Percentiles rank a stretch among this genome's conserved stretches.
Conservation (phyloP, 2,113 vertebrate genomes). For the Motacilla tschutschensis region DNA sequence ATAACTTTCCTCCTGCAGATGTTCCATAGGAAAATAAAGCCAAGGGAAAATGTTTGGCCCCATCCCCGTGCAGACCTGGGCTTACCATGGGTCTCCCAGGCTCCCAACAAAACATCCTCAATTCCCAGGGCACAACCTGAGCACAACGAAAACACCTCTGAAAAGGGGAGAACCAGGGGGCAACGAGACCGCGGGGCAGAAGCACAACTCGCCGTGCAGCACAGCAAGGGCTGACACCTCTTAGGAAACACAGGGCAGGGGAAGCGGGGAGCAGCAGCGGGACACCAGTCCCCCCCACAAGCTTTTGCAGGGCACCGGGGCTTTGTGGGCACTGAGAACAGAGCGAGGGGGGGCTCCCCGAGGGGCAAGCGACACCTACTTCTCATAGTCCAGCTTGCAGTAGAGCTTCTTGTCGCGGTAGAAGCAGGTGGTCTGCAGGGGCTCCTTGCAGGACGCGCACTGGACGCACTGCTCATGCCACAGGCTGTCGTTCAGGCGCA, state of each 20-base stretch:
- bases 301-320: not conserved
- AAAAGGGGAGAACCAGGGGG: not conserved
- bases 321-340: accelerated
- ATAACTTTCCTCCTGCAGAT: not conserved
- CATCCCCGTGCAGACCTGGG: accelerated
- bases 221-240: not conserved
- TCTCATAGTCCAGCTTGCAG: constrained; percentile 91
- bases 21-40: not conserved
- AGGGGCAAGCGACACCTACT: constrained; percentile 76
- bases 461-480: constrained; percentile 95
- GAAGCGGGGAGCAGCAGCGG: accelerated
- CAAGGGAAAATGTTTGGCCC: accelerated
- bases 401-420: constrained; percentile 91
- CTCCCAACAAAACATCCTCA: not conserved
- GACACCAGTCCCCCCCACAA: accelerated
- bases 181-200: accelerated
- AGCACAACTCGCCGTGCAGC: not conserved
- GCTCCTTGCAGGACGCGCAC: constrained; percentile 87
- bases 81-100: not conserved
- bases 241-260: accelerated
- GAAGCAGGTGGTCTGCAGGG: constrained; percentile 90
- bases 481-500: constrained; percentile 88
- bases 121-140: not conserved
- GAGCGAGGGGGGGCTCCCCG: not conserved
- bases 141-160: not conserved